A percentile compares a stretch with the other conserved stretches of the same genome.
Conservation (phyloP, 30 jellyfish, hydroid and myxozoan genomes). For the Chironex yamaguchii region DNA sequence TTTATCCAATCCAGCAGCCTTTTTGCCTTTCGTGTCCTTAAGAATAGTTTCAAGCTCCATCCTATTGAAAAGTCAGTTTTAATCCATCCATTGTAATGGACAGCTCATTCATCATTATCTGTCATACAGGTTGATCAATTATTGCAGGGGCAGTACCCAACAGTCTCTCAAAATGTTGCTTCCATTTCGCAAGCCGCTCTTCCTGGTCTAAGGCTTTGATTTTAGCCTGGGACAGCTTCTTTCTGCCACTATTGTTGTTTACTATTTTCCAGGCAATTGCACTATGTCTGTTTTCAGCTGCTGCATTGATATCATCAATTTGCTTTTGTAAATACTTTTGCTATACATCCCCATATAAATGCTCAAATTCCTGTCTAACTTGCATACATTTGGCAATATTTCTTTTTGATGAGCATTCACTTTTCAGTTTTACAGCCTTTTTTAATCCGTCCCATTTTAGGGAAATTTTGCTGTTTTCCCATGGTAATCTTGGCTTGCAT, state of each 20-base stretch:
- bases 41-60: too few relatives aligned
- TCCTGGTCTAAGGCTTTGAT: background rate
- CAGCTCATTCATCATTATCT: background rate
- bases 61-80: background rate
- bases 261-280: constrained; percentile 18
- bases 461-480: background rate
- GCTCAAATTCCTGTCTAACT: background rate
- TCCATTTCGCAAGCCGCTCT: constrained; percentile 27
- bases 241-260: constrained; percentile 1
- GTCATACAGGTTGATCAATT: background rate
- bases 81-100: background rate
- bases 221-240: background rate
- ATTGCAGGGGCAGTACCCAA: constrained; percentile 2
- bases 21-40: background rate
- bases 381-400: too few relatives aligned
- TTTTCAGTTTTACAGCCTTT: background rate
- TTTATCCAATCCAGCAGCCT: constrained; percentile 14
- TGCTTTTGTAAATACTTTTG: background rate
- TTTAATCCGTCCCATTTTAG: background rate
- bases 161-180: background rate
- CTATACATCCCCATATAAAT: background rate
- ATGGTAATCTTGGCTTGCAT: background rate
- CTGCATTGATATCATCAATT: background rate
- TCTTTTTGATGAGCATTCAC: background rate
- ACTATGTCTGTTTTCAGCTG: background rate